Evolutionary conservation across 2,888 invertebrate species (phyloP), one percentile per base, ranked within the genome.

Genomic region (Hydrotaea cyrtoneurina): DNA sequence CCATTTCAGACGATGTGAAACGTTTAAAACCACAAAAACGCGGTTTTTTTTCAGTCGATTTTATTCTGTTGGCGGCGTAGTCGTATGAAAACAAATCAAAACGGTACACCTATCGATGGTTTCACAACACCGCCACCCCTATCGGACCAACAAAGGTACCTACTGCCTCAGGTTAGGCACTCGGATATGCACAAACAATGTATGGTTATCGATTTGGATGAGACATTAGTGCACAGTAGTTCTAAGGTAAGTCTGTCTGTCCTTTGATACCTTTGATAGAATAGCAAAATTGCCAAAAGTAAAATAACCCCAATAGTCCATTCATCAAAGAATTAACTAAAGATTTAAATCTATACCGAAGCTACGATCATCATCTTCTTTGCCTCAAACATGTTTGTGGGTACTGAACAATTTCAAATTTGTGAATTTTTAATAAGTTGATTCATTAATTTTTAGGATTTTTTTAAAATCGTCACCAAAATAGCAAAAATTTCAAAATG

Each of bases 171-270:
- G 88, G 95, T 97, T 90, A 95, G 96, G 93, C 96, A 97, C 92
- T 96, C 97, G 93, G 99, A 99, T 93, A 96, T 96, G 95, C 97
- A 97, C 94, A 98, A 98, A 93, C 99, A 99, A 93, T 99, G 99
- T 94, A 97, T 99, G 96, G 98, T 99, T 92, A 99, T 99, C 93
- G 99, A 99, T 94, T 95, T 99, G 93, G 99, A 99, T 93, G 99
- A 99, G 94, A 99, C 99, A 81, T 95, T 99, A 93, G 99, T 99
- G 91, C 99, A 99, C 94, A 99, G 99, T 94, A 99, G 99, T 91
- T 99, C 99, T 95, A 99, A 98, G 96, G 98, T 98, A 93, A 93
- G 93, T 93, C 23, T n/a, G n/a, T n/a, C n/a, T n/a, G n/a, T n/a
- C n/a, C n/a, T n/a, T n/a, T n/a, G n/a, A n/a, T n/a, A n/a, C n/a